Evolutionary conservation across 2,888 invertebrate species (phyloP).

Genomic region (Temnothorax rugatulus): DNA sequence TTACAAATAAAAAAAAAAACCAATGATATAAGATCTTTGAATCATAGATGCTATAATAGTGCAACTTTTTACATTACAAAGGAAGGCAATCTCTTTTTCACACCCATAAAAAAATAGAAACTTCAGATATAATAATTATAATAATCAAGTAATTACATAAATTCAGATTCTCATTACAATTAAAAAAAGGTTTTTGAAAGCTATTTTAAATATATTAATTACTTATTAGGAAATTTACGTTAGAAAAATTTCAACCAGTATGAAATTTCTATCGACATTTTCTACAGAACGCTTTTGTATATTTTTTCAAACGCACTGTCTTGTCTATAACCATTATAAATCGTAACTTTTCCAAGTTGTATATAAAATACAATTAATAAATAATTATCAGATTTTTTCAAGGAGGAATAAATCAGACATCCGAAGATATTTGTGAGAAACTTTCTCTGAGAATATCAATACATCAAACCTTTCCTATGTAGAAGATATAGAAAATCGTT

Average conservation of each 20-base stretch:
- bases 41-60: not conserved
- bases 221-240: not conserved
- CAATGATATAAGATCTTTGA: not conserved
- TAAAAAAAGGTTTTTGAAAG: not conserved
- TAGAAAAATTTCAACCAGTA: not conserved
- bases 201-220: not conserved
- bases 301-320: not conserved
- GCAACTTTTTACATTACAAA: not conserved
- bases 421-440: not conserved
- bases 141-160: not conserved
- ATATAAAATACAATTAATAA: conserved; percentile 14
- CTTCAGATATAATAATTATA: not conserved
- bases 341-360: not conserved
- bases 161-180: not conserved
- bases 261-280: not conserved
- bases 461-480: conserved; percentile 20
- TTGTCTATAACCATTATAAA: conserved; percentile 3
- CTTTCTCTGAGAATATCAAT: not conserved
- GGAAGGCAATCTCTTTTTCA: not conserved
- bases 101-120: not conserved
- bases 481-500: conserved; percentile 38
- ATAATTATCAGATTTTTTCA: not conserved
- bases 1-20: conserved; percentile 1
- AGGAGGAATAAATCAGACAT: conserved; percentile 15
- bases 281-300: not conserved